These are phyloP conservation scores for Sarcophaga subvicina DNA, from an alignment of 2,888 invertebrate species.

Conservation along the genomic window DNA sequence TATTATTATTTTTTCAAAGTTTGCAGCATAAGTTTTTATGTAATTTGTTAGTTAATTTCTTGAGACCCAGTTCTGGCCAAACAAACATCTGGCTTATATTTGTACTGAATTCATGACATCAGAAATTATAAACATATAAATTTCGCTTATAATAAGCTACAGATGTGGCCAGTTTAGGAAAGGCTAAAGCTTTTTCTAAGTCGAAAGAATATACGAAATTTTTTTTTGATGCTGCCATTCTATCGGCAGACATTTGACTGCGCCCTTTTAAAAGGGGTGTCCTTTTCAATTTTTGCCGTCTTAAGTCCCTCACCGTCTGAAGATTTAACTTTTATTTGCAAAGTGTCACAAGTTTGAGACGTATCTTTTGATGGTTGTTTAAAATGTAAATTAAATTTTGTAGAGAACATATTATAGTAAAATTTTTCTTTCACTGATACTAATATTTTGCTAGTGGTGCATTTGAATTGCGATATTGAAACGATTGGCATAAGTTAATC, in stretches of 20 bases:
- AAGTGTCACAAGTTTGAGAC: constrained; percentile 59
- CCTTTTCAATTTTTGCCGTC: constrained; percentile 71
- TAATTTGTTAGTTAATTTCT: constrained; percentile 34
- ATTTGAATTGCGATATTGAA: no score
- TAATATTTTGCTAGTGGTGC: no score
- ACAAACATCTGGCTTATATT: constrained; percentile 70
- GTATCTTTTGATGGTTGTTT: constrained; percentile 69
- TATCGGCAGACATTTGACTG: neutral
- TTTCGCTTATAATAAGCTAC: constrained; percentile 55
- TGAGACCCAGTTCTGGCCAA: constrained; percentile 71
- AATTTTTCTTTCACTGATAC: no score
- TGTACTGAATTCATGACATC: constrained; percentile 61
- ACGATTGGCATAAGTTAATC: no score
- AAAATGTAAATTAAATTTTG: constrained; percentile 45
- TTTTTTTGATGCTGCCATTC: constrained; percentile 43
- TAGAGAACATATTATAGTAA: no score
- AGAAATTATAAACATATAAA: constrained; percentile 66
- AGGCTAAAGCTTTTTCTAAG: no score
- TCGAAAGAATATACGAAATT: constrained; percentile 58
- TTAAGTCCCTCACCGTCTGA: constrained; percentile 61
- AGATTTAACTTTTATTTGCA: constrained; percentile 63
- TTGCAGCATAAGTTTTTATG: constrained; percentile 51
- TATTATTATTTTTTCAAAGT: constrained; percentile 33
- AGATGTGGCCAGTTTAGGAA: constrained; percentile 27
- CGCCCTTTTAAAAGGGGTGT: constrained; percentile 69